Conservation (phyloP, 2,797 vertebrate genomes). For the Anabas testudineus region DNA sequence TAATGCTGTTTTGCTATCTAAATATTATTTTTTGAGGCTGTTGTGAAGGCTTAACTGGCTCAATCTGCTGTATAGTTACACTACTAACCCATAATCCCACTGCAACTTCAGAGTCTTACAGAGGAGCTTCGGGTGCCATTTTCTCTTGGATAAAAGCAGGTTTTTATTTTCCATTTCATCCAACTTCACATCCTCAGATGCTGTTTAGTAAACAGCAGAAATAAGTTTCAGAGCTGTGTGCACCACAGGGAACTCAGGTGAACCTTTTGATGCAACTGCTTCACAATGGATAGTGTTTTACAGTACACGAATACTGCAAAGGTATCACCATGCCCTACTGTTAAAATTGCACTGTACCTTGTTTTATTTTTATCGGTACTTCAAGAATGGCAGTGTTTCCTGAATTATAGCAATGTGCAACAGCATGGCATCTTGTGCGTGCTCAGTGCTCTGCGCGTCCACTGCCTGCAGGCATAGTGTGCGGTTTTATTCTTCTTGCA, state of each 20-base stretch:
- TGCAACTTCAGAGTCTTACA: constrained; percentile 11
- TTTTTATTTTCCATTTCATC: constrained; percentile 24
- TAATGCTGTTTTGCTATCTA: constrained; percentile 44
- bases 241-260: background rate
- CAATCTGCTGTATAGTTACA: constrained; percentile 29
- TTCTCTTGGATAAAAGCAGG: background rate
- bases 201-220: constrained; percentile 29
- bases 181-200: constrained; percentile 21
- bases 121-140: constrained; percentile 1
- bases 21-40: constrained; percentile 51
- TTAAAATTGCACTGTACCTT: too few relatives aligned
- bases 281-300: background rate
- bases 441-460: too few relatives aligned
- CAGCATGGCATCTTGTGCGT: too few relatives aligned
- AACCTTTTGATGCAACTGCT: constrained; percentile 33
- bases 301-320: too few relatives aligned
- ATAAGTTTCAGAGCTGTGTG: constrained; percentile 18
- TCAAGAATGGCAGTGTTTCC: too few relatives aligned
- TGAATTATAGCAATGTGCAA: too few relatives aligned
- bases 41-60: constrained; percentile 24
- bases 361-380: too few relatives aligned
- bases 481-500: too few relatives aligned
- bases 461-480: too few relatives aligned
- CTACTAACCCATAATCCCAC: constrained; percentile 20
- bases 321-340: too few relatives aligned